Conservation (phyloP, 2,113 vertebrate genomes). For the Pimephales promelas region DNA sequence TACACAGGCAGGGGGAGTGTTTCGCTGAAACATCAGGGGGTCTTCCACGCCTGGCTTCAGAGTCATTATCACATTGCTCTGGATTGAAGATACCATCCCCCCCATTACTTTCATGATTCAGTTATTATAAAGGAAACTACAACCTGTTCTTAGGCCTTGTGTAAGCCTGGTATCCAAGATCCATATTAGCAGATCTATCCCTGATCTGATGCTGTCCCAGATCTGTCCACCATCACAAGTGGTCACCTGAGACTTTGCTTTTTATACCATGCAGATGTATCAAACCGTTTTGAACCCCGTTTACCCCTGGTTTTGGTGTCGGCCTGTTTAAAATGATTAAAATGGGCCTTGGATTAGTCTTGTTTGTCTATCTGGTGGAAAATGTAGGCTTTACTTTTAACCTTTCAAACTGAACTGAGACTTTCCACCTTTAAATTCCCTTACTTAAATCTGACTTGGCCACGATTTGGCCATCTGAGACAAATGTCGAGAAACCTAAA, state of each 20-base stretch:
- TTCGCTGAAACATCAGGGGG: slow-evolving; percentile 62
- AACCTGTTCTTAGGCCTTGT: not conserved
- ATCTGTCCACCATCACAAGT: not conserved
- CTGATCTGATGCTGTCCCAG: too few species aligned
- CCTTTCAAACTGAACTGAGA: too few species aligned
- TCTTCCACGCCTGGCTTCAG: slow-evolving; percentile 32
- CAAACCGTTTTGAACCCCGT: not conserved
- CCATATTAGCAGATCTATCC: not conserved
- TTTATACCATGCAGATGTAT: not conserved
- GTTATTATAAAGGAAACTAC: not conserved
- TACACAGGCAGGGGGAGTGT: slow-evolving; percentile 61
- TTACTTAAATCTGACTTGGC: not conserved
- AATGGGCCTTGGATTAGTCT: not conserved
- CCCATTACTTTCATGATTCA: not conserved
- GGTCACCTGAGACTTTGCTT: not conserved
- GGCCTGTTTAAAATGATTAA: too few species aligned
- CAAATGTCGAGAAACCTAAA: too few species aligned
- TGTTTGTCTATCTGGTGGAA: not conserved
- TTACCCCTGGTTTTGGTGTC: not conserved
- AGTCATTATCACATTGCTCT: slow-evolving; percentile 44
- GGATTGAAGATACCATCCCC: slow-evolving; percentile 54
- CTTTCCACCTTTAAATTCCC: not conserved
- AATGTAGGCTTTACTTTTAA: not conserved
- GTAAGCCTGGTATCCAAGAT: not conserved
- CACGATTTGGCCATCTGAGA: too few species aligned